Percentiles rank a stretch among this genome's conserved stretches.
These are phyloP conservation scores for Peromyscus melanophrys DNA, from an alignment of 2,797 vertebrate species.

Conservation along the genomic window DNA sequence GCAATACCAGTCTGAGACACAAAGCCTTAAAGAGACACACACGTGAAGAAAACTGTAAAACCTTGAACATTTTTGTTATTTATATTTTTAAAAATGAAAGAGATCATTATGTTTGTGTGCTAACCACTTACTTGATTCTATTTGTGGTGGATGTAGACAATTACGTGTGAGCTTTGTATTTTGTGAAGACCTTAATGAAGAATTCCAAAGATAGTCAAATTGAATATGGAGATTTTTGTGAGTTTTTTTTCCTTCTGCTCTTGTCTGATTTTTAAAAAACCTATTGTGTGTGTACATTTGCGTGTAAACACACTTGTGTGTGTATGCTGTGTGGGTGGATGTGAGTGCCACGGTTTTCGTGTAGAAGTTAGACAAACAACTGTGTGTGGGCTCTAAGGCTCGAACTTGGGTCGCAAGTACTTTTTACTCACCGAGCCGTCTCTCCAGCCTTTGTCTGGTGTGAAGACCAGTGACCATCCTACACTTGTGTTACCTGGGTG, in stretches of 20 bases:
- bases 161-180: constrained; percentile 88
- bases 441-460: background rate
- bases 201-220: constrained; percentile 88
- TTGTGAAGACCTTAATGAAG: constrained; percentile 88
- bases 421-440: background rate
- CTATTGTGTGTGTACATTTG: background rate
- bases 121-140: constrained; percentile 88
- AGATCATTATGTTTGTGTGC: constrained; percentile 91
- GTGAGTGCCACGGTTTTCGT: background rate
- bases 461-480: background rate
- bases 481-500: accelerated
- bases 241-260: background rate
- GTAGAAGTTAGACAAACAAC: background rate
- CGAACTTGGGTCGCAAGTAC: no score
- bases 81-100: constrained; percentile 90
- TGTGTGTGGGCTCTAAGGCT: no score
- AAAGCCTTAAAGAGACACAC: constrained; percentile 88
- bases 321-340: background rate
- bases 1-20: constrained; percentile 77
- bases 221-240: constrained; percentile 78
- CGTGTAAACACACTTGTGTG: background rate
- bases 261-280: background rate
- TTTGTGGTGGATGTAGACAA: constrained; percentile 88
- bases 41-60: constrained; percentile 69
- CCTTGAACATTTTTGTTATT: constrained; percentile 88